Evolutionary conservation across 1,140 invertebrate genomes (phyloP).

Genomic region (Camponotus pennsylvanicus): DNA sequence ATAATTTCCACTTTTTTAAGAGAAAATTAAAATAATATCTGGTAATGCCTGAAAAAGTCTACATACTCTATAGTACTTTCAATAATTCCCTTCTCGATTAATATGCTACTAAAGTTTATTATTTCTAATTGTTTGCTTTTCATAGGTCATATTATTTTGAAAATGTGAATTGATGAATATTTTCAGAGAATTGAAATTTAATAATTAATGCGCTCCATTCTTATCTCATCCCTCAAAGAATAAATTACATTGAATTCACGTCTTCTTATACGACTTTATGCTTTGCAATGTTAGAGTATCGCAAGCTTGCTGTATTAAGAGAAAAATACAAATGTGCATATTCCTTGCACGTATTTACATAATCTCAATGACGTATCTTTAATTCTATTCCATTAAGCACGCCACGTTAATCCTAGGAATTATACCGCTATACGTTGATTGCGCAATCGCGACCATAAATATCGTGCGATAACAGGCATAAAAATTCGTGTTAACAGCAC

Average conservation of each 20-base stretch:
- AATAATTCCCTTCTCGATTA: background rate
- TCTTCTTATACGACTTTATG: background rate
- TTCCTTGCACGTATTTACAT: constrained; percentile 21
- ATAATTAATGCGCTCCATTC: background rate
- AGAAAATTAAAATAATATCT: too few species aligned
- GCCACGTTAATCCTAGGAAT: constrained; percentile 43
- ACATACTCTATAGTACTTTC: too few species aligned
- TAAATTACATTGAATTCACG: background rate
- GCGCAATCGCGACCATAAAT: constrained; percentile 42
- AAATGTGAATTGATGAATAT: background rate
- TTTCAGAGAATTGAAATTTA: background rate
- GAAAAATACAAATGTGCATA: constrained; percentile 8
- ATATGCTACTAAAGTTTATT: background rate
- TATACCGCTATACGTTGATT: constrained; percentile 35
- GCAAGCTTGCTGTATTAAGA: background rate
- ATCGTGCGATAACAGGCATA: constrained; percentile 29
- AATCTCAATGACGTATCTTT: constrained; percentile 32
- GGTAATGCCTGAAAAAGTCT: too few species aligned
- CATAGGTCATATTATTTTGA: background rate
- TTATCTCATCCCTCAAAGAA: background rate
- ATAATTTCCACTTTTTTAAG: too few species aligned
- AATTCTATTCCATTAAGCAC: constrained; percentile 46
- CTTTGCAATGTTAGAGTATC: background rate
- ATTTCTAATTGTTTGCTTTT: background rate
- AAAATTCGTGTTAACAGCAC: constrained; percentile 56